phyloP scores from a whole-genome alignment of 2,888 invertebrate genomes.

The Rhagonycha fulva region DNA sequence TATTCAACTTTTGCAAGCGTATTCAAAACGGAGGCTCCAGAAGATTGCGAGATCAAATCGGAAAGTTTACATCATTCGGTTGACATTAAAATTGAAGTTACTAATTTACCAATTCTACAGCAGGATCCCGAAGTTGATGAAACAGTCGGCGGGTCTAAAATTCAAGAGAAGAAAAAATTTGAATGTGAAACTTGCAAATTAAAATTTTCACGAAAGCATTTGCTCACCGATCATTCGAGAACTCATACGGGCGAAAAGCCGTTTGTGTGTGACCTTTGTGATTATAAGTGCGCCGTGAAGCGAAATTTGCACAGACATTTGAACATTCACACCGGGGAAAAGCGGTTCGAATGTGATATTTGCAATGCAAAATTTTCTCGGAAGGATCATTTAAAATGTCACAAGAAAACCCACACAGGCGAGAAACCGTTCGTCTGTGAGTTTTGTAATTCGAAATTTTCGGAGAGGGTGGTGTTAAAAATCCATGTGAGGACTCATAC shows the following conservation, averaged over 20 bases:
- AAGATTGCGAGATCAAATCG: background rate
- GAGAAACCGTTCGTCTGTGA: background rate
- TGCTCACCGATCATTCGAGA: background rate
- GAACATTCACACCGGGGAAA: background rate
- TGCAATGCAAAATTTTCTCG: background rate
- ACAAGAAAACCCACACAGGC: background rate
- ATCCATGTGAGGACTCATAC: background rate
- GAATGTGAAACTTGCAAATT: background rate
- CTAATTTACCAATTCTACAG: background rate
- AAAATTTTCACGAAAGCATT: background rate
- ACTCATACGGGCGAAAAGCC: background rate
- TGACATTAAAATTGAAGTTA: background rate
- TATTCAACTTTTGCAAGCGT: background rate
- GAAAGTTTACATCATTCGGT: background rate
- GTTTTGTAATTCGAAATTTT: background rate
- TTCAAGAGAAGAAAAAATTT: background rate
- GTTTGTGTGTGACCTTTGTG: background rate
- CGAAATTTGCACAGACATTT: background rate
- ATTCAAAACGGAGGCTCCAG: background rate
- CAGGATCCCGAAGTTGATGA: background rate
- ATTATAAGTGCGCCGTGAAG: background rate
- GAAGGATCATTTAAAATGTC: background rate
- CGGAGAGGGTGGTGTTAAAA: background rate
- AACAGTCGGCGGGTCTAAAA: background rate
- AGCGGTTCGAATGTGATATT: background rate